Percentiles rank a stretch among this genome's conserved stretches.
Evolutionary conservation across 2,888 invertebrate genomes (phyloP).

Genomic region (Rutpela maculata): DNA sequence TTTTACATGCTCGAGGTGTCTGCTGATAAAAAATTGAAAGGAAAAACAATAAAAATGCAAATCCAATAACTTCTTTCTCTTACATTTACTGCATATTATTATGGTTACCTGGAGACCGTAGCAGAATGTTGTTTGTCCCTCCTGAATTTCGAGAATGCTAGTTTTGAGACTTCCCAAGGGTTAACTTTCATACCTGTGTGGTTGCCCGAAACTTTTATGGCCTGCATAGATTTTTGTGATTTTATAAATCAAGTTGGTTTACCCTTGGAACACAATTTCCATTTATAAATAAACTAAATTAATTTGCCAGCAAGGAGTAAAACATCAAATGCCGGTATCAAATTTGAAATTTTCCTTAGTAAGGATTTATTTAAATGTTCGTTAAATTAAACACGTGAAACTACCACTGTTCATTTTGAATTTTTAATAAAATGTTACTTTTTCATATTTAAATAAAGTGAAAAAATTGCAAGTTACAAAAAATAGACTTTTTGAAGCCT

Average conservation of each 20-base stretch:
- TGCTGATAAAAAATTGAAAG: constrained; percentile 2
- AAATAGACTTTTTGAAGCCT: too few relatives aligned
- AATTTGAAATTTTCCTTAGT: neutral
- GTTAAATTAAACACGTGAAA: too few relatives aligned
- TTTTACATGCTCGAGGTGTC: neutral
- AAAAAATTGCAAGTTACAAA: too few relatives aligned
- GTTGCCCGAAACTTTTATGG: neutral
- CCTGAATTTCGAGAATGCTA: neutral
- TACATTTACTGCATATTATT: constrained; percentile 7
- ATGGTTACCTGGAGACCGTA: neutral
- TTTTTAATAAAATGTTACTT: too few relatives aligned
- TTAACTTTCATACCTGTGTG: neutral
- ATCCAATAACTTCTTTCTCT: neutral
- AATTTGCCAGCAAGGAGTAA: neutral
- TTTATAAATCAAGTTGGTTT: neutral
- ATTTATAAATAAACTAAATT: neutral
- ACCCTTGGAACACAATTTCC: neutral
- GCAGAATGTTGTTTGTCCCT: constrained; percentile 4
- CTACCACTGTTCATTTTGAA: too few relatives aligned
- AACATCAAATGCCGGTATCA: neutral
- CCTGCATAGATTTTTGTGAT: constrained; percentile 3
- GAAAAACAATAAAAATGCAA: constrained; percentile 7
- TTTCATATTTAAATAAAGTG: too few relatives aligned
- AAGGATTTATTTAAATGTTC: too few relatives aligned
- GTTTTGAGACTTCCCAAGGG: constrained; percentile 1